A percentile compares a stretch with the other conserved stretches of the same genome.
Conservation (phyloP, 2,113 vertebrate species). For the Dicentrarchus labrax region DNA sequence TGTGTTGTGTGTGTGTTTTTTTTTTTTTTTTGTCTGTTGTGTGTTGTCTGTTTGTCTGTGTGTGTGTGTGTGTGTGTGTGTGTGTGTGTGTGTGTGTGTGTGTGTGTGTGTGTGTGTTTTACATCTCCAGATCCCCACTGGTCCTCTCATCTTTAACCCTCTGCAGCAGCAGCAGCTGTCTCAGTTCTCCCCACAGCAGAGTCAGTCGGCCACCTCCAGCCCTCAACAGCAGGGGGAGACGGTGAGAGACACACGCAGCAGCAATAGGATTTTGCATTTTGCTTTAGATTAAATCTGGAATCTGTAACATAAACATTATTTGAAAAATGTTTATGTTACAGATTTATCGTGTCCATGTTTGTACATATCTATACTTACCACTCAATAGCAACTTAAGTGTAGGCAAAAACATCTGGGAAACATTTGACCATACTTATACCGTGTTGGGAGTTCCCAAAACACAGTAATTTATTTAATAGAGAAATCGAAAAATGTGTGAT, state of each 20-base stretch:
- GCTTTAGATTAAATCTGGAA: not conserved
- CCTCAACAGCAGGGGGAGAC: constrained; percentile 89
- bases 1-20: constrained; percentile 30
- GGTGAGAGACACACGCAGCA: constrained; percentile 76
- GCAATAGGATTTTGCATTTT: not conserved
- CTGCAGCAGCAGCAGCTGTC: constrained; percentile 90
- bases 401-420: not conserved
- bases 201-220: constrained; percentile 87
- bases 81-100: constrained; percentile 43
- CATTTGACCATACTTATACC: not conserved
- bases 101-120: constrained; percentile 32
- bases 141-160: constrained; percentile 92
- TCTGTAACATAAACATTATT: not conserved
- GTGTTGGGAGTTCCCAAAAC: not conserved
- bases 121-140: constrained; percentile 86
- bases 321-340: not conserved
- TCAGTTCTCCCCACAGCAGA: constrained; percentile 88
- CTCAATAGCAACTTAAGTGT: not conserved
- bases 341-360: not conserved
- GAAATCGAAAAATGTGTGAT: not conserved
- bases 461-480: not conserved
- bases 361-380: not conserved
- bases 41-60: too few species aligned
- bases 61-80: constrained; percentile 29
- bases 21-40: too few species aligned